These are phyloP conservation scores for Petrosia ficiformis DNA, from an alignment of 37 sponge, comb jelly and placozoan species.

Conservation along the genomic window DNA sequence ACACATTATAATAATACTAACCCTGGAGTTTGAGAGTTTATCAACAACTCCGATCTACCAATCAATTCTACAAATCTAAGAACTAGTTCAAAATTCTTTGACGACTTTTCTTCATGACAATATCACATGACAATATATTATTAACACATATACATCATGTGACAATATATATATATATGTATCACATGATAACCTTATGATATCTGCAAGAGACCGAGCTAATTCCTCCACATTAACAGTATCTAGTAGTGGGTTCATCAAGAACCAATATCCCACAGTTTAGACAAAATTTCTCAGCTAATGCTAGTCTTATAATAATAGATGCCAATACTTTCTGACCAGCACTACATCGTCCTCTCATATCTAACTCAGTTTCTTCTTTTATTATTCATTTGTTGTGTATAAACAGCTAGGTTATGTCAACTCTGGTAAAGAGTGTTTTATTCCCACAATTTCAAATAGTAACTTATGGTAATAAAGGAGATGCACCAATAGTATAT, in stretches of 20 bases:
- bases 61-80: slow-evolving; percentile 83
- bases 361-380: slow-evolving; percentile 78
- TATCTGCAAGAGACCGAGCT: slow-evolving; percentile 79
- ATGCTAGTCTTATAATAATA: slow-evolving; percentile 93
- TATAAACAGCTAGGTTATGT: too few relatives aligned
- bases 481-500: too few relatives aligned
- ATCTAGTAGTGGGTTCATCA: slow-evolving; percentile 99
- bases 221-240: slow-evolving; percentile 84
- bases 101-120: slow-evolving; percentile 33
- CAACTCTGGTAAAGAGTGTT: too few relatives aligned
- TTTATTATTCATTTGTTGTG: too few relatives aligned
- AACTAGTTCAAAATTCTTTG: slow-evolving; percentile 91
- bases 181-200: slow-evolving; percentile 38
- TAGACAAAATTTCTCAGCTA: slow-evolving; percentile 97
- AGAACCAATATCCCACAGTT: slow-evolving; percentile 93
- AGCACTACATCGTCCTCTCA: slow-evolving; percentile 98
- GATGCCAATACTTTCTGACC: slow-evolving; percentile 98
- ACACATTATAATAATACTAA: too few relatives aligned
- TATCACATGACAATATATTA: slow-evolving; percentile 1
- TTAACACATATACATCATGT: background rate
- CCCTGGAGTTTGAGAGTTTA: too few relatives aligned
- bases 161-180: background rate
- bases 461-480: too few relatives aligned
- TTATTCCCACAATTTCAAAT: too few relatives aligned
- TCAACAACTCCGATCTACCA: slow-evolving; percentile 63